Percentiles rank a stretch among this genome's conserved stretches.
These are phyloP conservation scores for Clostera curtula DNA, from an alignment of 2,888 invertebrate species.

Conservation along the genomic window DNA sequence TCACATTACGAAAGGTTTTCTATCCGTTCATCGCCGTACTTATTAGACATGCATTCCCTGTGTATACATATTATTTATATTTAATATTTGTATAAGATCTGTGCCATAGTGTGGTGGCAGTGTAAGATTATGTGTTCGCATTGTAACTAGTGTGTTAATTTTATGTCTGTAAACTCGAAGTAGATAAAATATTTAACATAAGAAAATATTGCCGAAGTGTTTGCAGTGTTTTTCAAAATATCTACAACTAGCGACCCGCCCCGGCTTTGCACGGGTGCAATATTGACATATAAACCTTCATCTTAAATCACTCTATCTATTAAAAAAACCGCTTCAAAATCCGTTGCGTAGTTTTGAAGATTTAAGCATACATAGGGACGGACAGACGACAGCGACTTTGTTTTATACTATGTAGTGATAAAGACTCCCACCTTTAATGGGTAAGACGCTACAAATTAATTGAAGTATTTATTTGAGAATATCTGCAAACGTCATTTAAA, in stretches of 20 bases:
- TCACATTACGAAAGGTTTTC: slow-evolving; percentile 13
- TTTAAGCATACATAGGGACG: not conserved
- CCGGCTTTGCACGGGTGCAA: too few species aligned
- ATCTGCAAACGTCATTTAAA: slow-evolving; percentile 11
- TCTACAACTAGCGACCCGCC: too few species aligned
- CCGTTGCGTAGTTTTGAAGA: not conserved
- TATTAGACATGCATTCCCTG: slow-evolving; percentile 34
- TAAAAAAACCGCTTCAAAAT: too few species aligned
- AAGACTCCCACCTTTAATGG: too few species aligned
- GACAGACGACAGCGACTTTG: not conserved
- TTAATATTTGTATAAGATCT: slow-evolving; percentile 56
- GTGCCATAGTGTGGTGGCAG: slow-evolving; percentile 70
- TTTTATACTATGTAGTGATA: too few species aligned
- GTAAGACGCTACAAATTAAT: too few species aligned
- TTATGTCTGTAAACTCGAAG: slow-evolving; percentile 59
- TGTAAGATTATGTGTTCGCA: slow-evolving; percentile 57
- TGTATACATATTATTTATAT: slow-evolving; percentile 41
- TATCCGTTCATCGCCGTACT: slow-evolving; percentile 21
- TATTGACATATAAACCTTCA: too few species aligned
- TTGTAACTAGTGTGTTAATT: slow-evolving; percentile 56
- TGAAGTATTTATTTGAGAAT: slow-evolving; percentile 18
- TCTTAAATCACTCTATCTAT: too few species aligned
- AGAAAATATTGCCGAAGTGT: slow-evolving; percentile 40
- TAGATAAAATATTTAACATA: slow-evolving; percentile 55
- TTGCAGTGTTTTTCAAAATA: slow-evolving; percentile 21